phyloP scores from a whole-genome alignment of 2,113 vertebrate species.

The Cygnus atratus region DNA sequence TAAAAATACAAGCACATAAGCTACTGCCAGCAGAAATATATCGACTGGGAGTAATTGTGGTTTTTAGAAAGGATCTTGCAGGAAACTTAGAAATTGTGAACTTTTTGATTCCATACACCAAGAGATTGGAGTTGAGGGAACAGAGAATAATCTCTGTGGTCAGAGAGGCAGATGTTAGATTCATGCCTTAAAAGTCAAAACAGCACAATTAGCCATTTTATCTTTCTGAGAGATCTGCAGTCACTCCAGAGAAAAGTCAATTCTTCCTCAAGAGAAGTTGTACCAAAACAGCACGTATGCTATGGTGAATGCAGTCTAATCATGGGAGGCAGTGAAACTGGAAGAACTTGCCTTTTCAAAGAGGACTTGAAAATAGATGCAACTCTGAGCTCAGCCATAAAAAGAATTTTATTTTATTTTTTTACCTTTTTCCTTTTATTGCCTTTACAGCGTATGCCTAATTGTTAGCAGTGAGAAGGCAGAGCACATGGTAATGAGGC shows the following conservation, averaged over 20 bases:
- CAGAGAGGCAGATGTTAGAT: background rate
- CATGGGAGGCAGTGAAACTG: background rate
- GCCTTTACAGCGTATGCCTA: background rate
- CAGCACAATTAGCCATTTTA: background rate
- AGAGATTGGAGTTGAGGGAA: background rate
- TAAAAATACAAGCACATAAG: background rate
- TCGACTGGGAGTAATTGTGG: background rate
- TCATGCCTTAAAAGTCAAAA: background rate
- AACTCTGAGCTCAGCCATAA: background rate
- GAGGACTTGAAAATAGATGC: background rate
- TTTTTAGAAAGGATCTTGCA: background rate
- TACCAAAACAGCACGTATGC: background rate
- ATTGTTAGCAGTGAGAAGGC: background rate
- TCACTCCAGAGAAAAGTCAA: background rate
- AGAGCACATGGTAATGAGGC: background rate
- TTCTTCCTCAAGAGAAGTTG: background rate
- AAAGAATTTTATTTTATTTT: background rate
- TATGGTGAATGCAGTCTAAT: background rate
- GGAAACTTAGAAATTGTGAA: background rate
- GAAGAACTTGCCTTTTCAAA: background rate
- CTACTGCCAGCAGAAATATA: background rate
- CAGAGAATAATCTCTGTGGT: background rate
- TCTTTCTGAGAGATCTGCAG: background rate
- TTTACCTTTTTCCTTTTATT: background rate
- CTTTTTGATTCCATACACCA: background rate